Conservation (phyloP, 1,140 invertebrate species). For the Dreissena polymorpha region DNA sequence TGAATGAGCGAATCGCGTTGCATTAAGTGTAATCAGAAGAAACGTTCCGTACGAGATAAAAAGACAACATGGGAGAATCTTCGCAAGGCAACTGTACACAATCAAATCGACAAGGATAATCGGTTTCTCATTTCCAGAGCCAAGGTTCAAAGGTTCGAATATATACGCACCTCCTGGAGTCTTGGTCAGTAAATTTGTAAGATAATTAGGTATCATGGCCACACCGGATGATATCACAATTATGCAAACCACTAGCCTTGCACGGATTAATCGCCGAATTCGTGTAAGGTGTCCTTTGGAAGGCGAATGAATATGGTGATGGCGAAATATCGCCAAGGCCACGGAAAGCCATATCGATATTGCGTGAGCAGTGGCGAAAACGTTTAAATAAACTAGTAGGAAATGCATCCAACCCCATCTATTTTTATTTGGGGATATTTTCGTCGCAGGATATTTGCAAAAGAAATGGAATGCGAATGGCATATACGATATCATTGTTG, state of each 20-base stretch:
- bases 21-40: conserved; percentile 71
- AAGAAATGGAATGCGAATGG: conserved; percentile 87
- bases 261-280: conserved; percentile 80
- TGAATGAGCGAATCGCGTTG: conserved; percentile 64
- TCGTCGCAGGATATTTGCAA: conserved; percentile 51
- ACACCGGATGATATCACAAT: conserved; percentile 87
- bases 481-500: conserved; percentile 93
- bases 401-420: conserved; percentile 71
- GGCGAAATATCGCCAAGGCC: conserved; percentile 94
- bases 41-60: no score
- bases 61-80: conserved; percentile 80
- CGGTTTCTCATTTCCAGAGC: conserved; percentile 50
- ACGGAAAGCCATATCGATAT: conserved; percentile 95
- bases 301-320: conserved; percentile 89
- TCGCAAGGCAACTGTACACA: conserved; percentile 72
- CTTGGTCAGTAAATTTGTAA: conserved; percentile 60
- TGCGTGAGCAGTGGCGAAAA: no score
- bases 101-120: conserved; percentile 71
- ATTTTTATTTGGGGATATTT: conserved; percentile 52
- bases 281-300: no score
- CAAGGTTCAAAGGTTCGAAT: conserved; percentile 53
- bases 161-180: conserved; percentile 15
- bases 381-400: conserved; percentile 82
- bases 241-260: conserved; percentile 86
- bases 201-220: conserved; percentile 88